Conservation (phyloP, 2,797 vertebrate genomes). For the Acrossocheilus fasciatus region DNA sequence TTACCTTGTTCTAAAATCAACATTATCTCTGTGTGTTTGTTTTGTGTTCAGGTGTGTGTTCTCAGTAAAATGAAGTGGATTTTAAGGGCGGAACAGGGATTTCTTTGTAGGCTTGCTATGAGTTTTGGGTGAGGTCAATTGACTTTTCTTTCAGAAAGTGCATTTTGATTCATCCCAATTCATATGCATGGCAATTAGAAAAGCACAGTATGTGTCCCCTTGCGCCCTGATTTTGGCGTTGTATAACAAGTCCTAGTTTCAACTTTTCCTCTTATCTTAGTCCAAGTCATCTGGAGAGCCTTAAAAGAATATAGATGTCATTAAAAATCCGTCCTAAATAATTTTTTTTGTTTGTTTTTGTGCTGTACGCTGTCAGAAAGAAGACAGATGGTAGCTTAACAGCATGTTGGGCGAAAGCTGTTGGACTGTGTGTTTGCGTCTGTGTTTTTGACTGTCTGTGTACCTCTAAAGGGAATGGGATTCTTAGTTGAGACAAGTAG, state of each 20-base stretch:
- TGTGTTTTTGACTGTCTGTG: slow-evolving; percentile 28
- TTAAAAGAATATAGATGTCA: slow-evolving; percentile 14
- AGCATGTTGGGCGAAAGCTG: slow-evolving; percentile 32
- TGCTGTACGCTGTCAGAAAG: slow-evolving; percentile 12
- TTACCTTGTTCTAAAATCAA: slow-evolving; percentile 12
- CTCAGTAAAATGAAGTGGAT: background rate
- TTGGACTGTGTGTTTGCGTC: slow-evolving; percentile 35
- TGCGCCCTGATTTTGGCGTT: slow-evolving; percentile 7
- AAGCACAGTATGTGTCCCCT: background rate
- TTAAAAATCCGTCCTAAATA: slow-evolving; percentile 31
- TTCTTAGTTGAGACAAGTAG: slow-evolving; percentile 26
- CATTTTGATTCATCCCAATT: background rate
- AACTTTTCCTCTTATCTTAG: slow-evolving; percentile 18
- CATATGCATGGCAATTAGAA: slow-evolving; percentile 22
- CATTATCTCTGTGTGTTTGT: background rate
- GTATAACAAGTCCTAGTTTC: slow-evolving; percentile 23
- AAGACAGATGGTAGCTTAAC: slow-evolving; percentile 51
- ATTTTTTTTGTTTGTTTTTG: slow-evolving; percentile 35
- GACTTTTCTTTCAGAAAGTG: background rate
- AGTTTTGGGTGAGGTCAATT: slow-evolving; percentile 14
- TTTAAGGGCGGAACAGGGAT: background rate
- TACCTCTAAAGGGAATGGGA: slow-evolving; percentile 20
- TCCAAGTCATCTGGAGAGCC: slow-evolving; percentile 27
- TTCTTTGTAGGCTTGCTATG: background rate
- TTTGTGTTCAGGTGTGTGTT: slow-evolving; percentile 6